Evolutionary conservation across 2,113 vertebrate genomes (phyloP), one percentile per base, ranked within the genome.

Genomic region (Zapornia atra): DNA sequence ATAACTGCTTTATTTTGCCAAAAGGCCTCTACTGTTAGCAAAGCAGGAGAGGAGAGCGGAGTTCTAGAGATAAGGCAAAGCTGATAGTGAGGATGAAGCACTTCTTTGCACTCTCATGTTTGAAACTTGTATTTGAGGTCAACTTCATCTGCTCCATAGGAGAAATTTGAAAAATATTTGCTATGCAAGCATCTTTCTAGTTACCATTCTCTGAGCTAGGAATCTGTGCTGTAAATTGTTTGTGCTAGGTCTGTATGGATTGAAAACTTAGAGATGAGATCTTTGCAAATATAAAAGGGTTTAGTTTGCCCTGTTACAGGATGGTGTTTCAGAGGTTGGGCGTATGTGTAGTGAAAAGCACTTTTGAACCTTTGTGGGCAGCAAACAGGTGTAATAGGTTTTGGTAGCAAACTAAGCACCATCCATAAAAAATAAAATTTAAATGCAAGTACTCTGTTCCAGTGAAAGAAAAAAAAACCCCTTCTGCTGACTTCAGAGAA

Each of bases 111-210:
- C 88, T 92, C 64, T 73, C 6, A 13, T 79, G 38, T 66, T 82
- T 95, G 57, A 84, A 76, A 40, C 78, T 68, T 88, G 22, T 84
- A 2, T 80, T 72, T 50, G 57, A 87, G 50, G 42, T 83, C 80
- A 88, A 20, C 50, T 94, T 93, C 36, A 71, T 82, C 44, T 85
- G 13, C 84, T 96, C 59, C 10, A 1, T 69, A 81, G 69, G 38
- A 88, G 34, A 90, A 92, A 90, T 76, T 63, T 86, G 61, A 73
- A 92, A 29, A 86, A 75, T 38, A 92, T 94, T 87, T 94, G 77
- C 95, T 96, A 95, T 96, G 95, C 90, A 96, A 97, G 48, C 46
- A 72, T 77, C 36, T 89, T 91, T 89, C 79, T 95, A 71, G 73
- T 92, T 76, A 64, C 10, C n/a, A 12, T 91, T 90, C n/a, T 64